Conservation (phyloP, 1,140 invertebrate genomes). For the Sinella curviseta region DNA sequence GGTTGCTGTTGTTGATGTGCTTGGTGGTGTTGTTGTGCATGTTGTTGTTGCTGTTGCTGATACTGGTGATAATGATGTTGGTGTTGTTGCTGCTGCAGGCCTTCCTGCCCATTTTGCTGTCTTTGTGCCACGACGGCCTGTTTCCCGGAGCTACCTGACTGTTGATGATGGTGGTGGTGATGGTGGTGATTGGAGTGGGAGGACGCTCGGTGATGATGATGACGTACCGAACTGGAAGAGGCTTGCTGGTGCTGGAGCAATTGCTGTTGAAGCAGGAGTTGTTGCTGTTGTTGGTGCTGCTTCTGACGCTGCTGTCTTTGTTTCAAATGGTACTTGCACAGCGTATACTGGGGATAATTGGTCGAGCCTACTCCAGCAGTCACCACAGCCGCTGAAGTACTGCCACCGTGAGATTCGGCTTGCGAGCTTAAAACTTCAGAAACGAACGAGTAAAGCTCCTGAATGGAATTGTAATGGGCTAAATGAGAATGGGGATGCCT, state of each 20-base stretch:
- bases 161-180: background rate
- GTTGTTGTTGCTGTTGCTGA: conserved; percentile 21
- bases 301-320: conserved; percentile 10
- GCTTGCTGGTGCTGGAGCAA: conserved; percentile 1
- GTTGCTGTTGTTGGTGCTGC: background rate
- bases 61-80: conserved; percentile 21
- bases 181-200: background rate
- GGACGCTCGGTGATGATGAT: background rate
- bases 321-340: conserved; percentile 14
- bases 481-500: conserved; percentile 9
- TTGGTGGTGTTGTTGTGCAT: background rate
- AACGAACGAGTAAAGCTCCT: conserved; percentile 49
- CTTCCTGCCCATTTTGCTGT: conserved; percentile 24
- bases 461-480: conserved; percentile 48
- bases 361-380: background rate
- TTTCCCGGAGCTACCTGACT: background rate
- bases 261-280: background rate
- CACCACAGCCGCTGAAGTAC: background rate
- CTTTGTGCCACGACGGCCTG: conserved; percentile 25
- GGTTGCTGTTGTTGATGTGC: conserved; percentile 9
- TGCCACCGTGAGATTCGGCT: conserved; percentile 32
- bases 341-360: conserved; percentile 9
- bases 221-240: background rate
- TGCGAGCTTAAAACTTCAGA: conserved; percentile 48
- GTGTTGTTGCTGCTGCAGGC: background rate